These are phyloP conservation scores for Nyctibius bracteatus DNA, from an alignment of 2,113 vertebrate genomes.

Conservation along the genomic window DNA sequence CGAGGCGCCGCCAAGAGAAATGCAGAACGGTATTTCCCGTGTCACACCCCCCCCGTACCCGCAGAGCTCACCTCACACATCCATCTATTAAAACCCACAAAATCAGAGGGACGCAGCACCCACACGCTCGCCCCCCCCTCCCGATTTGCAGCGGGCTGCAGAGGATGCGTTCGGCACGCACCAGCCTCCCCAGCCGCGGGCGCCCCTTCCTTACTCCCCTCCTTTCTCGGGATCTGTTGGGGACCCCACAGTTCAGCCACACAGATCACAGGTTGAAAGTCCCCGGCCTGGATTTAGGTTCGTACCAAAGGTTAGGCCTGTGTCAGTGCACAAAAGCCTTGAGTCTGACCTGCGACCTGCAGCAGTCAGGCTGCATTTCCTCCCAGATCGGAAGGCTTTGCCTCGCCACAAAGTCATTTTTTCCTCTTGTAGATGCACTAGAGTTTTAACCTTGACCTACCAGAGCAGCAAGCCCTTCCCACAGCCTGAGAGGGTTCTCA, in stretches of 20 bases:
- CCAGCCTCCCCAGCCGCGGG: background rate
- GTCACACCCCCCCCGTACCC: background rate
- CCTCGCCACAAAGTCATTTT: background rate
- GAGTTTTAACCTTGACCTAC: background rate
- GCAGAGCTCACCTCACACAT: fast-evolving
- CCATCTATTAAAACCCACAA: fast-evolving
- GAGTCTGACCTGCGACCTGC: background rate
- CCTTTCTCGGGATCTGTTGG: fast-evolving
- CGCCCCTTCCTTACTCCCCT: fast-evolving
- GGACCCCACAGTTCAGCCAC: background rate
- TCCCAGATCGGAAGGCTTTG: background rate
- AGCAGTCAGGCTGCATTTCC: background rate
- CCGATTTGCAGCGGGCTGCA: fast-evolving
- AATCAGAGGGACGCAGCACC: fast-evolving
- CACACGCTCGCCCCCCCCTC: fast-evolving
- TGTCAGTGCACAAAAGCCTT: background rate
- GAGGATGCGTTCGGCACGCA: fast-evolving
- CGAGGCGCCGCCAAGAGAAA: background rate
- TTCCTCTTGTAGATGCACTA: background rate
- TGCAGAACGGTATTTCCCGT: background rate
- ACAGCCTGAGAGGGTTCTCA: background rate
- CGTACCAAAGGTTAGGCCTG: fast-evolving
- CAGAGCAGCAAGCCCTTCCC: background rate
- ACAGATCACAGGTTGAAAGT: fast-evolving
- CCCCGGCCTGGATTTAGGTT: background rate